Percentiles rank a stretch among this genome's conserved stretches.
Conservation (phyloP, 2,113 vertebrate species). For the Podiceps cristatus region DNA sequence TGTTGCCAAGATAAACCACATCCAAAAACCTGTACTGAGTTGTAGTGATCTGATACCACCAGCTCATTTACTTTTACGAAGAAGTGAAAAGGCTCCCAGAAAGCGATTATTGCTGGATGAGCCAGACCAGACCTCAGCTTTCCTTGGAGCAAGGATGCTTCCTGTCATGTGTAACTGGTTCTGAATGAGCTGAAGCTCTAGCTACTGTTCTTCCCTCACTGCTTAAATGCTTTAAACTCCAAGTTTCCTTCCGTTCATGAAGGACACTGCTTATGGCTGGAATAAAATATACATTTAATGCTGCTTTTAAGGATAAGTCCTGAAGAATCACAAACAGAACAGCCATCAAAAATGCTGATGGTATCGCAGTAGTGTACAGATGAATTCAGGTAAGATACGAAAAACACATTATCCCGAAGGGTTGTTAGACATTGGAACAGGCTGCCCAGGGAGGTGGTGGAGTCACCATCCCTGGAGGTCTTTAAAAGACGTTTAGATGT, state of each 20-base stretch:
- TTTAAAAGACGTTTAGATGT: no score
- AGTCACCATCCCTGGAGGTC: no score
- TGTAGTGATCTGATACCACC: neutral
- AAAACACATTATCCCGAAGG: rapidly evolving
- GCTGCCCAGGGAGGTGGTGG: no score
- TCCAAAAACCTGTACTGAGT: neutral
- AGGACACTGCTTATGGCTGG: rapidly evolving
- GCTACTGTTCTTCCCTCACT: rapidly evolving
- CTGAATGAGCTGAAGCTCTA: neutral
- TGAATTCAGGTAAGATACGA: rapidly evolving
- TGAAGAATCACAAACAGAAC: neutral
- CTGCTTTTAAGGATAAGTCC: neutral
- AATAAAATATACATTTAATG: rapidly evolving
- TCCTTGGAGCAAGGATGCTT: neutral
- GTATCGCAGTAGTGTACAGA: rapidly evolving
- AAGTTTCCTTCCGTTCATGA: rapidly evolving
- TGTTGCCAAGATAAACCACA: neutral
- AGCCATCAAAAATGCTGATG: rapidly evolving
- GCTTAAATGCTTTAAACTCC: neutral
- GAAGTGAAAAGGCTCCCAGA: neutral
- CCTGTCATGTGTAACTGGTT: rapidly evolving
- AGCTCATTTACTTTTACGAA: neutral
- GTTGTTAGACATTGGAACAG: no score
- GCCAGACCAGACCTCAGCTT: neutral
- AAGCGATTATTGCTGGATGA: rapidly evolving